Evolutionary conservation across 2,113 vertebrate species (phyloP), one percentile per base, ranked within the genome.

Genomic region (Pelobates fuscus): DNA sequence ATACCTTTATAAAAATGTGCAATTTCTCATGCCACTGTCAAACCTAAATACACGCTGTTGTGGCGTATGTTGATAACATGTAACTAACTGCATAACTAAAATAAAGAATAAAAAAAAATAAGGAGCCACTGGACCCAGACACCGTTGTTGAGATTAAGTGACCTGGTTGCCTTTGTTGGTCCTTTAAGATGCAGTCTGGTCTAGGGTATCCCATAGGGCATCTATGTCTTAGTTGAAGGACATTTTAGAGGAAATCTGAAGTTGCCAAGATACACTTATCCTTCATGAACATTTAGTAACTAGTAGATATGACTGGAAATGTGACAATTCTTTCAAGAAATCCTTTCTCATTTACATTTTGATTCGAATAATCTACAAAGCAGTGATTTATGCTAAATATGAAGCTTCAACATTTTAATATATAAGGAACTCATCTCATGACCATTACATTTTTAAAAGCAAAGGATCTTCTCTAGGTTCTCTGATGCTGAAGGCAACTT

Each of bases 221-320:
- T 1, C 12, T 49, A 49, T 49, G 15, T 71, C 41, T 61, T 71
- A 49, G 58, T 30, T 61, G 24, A 71, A 71, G 37, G 57, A 71
- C 58, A 60, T 49, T 27, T 71, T 49, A 46, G 23, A 49, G 15
- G 32, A 43, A 43, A 60, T 24, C 69, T 71, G 58, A 49, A 62
- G 41, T 46, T 70, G 11, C 55, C 52, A 24, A n/a, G 17, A 58
- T 71, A 49, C 15, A 49, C 2, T 1, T 71, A 71, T 71, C 69
- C 25, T 71, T 20, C 21, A 12, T 71, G 43, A 43, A 71, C 57
- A 46, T 21, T 66, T 21, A 74, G 41, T 43, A 67, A 24, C 25
- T 25, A 68, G 55, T 32, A 76, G 55, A 76, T 76, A 76, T 76
- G 29, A 76, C 52, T 76, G 25, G 46, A 75, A 75, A 75, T 75